A percentile compares a stretch with the other conserved stretches of the same genome.
Conservation (phyloP, 2,113 vertebrate species). For the rabbit (Oryctolagus cuniculus) region mOryCun1.1 NC_091435.1:80773501-80774000, state of each 20-base stretch:
- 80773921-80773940: background rate
- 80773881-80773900: constrained; percentile 15
- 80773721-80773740: background rate
- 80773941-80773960: background rate
- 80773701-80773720: background rate
- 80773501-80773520: background rate
- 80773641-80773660: background rate
- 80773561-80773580: background rate
- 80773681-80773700: background rate
- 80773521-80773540: background rate
- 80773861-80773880: background rate
- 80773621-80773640: background rate
- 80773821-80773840: background rate
- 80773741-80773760: constrained; percentile 41
- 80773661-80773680: background rate
- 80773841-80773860: constrained; percentile 16
- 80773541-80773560: background rate
- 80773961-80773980: background rate
- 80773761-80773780: background rate
- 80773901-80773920: constrained; percentile 51
- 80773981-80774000: background rate
- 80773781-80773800: constrained; percentile 13
- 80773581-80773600: background rate
- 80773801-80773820: background rate
- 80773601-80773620: background rate